Conservation (phyloP, 2,888 invertebrate species). For the Drosophila lutescens region DNA sequence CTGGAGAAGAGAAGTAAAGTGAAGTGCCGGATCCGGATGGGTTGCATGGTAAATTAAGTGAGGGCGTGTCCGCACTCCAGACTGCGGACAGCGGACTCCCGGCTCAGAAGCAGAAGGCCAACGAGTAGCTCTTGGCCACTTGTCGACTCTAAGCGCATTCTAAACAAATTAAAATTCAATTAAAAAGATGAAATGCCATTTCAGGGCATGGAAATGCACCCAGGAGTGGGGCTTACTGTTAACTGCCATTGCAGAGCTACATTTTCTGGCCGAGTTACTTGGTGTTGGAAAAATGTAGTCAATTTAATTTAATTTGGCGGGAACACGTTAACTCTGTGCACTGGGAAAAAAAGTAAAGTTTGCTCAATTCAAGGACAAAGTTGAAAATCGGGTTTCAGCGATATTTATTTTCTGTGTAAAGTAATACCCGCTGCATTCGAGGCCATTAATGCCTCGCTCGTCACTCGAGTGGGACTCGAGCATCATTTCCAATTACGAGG, state of each 20-base stretch:
- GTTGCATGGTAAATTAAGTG: constrained; percentile 58
- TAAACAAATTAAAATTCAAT: constrained; percentile 83
- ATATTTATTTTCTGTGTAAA: constrained; percentile 16
- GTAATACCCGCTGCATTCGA: constrained; percentile 25
- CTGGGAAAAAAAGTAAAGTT: not conserved
- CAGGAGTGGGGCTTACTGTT: constrained; percentile 15
- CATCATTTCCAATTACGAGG: constrained; percentile 73
- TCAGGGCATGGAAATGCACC: constrained; percentile 62
- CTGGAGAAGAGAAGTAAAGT: constrained; percentile 20
- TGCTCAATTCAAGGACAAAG: not conserved
- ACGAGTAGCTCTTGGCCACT: constrained; percentile 49
- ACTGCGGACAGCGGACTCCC: constrained; percentile 11
- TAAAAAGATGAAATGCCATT: constrained; percentile 83
- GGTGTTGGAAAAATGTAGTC: constrained; percentile 67
- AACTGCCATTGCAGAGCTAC: constrained; percentile 42
- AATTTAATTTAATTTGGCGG: constrained; percentile 69
- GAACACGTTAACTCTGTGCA: constrained; percentile 41
- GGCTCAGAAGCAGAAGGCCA: constrained; percentile 8
- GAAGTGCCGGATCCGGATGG: constrained; percentile 35
- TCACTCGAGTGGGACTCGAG: constrained; percentile 64
- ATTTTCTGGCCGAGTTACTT: constrained; percentile 18
- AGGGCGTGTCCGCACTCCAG: constrained; percentile 42
- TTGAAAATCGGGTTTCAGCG: not conserved
- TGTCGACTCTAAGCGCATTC: constrained; percentile 76
- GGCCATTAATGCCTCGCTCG: constrained; percentile 58